Evolutionary conservation across 2,113 vertebrate genomes (phyloP), one percentile per base, ranked within the genome.

Genomic region (Romanogobio albipinnatus): DNA sequence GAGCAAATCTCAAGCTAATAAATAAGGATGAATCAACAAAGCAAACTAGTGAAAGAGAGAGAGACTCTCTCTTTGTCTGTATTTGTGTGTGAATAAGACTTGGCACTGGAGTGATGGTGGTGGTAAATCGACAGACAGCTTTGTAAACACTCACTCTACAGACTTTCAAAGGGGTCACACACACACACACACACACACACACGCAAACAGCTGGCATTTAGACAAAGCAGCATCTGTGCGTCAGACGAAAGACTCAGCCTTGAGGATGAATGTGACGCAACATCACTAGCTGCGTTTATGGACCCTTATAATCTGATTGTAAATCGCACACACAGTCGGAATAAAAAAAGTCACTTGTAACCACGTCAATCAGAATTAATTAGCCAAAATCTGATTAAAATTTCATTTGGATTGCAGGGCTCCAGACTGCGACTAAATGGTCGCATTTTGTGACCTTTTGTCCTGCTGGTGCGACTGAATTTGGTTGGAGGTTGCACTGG

Each of bases 71-170:
- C 47, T 82, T 77, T 78, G 64, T 61, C 22, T 87, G 81, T 87
- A 80, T 90, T 61, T 90, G 84, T 85, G 36, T 36, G 56, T 75
- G 77, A 36, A 22, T 26, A 33, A 71, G 83, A 82, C 76, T 91
- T 92, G 91, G 90, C 92, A 90, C n/a, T 1, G 74, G 90, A 90
- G 78, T 91, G 86, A 92, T 93, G 91, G 91, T 92, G 90, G 87
- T 90, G 91, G 88, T 84, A 88, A 85, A 89, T 90, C 68, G 59
- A 81, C 86, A 93, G 90, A 91, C 88, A 88, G 92, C 87, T 91
- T 91, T 89, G 61, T 89, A 91, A 93, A 93, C 82, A 68, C 49
- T 76, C 36, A 79, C 61, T 70, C 71, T 36, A 61, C 71, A 62
- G 74, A 78, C 51, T 59, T 64, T 56, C 68, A 86, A 47, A 45